Percentiles rank a stretch among this genome's conserved stretches.
Conservation (phyloP, 2,888 invertebrate species). For the Lepeophtheirus nordmannii region DNA sequence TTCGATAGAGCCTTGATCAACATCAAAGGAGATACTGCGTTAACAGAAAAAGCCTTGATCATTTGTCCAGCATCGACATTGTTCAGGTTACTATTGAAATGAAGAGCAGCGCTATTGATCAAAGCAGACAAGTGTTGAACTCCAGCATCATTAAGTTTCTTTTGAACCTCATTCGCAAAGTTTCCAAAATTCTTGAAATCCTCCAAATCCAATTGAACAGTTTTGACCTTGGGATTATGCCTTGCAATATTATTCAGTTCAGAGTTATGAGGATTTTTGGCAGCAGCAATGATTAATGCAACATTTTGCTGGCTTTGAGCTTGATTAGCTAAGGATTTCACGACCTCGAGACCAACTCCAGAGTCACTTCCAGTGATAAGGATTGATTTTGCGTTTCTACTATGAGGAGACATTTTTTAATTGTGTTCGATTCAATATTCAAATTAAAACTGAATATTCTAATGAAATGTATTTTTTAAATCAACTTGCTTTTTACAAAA, state of each 20-base stretch:
- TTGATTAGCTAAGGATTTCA: not conserved
- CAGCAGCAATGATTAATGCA: not conserved
- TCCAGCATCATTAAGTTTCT: not conserved
- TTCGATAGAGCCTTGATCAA: not conserved
- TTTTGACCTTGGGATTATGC: not conserved
- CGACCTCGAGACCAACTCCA: constrained; percentile 2
- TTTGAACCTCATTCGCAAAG: not conserved
- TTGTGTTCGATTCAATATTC: not conserved
- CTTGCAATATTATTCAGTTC: not conserved
- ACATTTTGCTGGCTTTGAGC: not conserved
- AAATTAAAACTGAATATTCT: not conserved
- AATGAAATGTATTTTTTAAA: not conserved
- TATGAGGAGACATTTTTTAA: not conserved
- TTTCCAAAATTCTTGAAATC: constrained; percentile 6
- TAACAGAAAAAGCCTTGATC: not conserved
- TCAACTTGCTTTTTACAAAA: not conserved
- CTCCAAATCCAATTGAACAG: not conserved
- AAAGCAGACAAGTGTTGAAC: not conserved
- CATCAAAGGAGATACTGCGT: not conserved
- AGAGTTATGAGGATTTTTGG: not conserved
- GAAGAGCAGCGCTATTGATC: not conserved
- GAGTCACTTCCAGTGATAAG: constrained; percentile 1
- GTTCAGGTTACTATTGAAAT: not conserved
- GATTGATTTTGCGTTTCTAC: not conserved
- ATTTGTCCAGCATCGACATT: constrained; percentile 2